phyloP scores from a whole-genome alignment of 2,888 invertebrate genomes.

The Parnassius orleans region DNA sequence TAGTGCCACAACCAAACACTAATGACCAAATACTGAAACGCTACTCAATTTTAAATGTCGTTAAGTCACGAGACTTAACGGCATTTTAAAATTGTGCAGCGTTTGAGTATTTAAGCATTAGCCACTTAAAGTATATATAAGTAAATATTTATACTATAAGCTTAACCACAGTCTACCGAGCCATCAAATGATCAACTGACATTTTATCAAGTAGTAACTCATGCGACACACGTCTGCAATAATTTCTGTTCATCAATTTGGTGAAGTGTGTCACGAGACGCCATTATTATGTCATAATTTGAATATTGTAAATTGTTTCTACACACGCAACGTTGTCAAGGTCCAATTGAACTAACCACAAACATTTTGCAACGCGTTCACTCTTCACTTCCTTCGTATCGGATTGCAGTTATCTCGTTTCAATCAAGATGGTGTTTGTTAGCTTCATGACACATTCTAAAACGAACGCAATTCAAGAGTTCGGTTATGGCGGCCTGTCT shows the following conservation, averaged over 20 bases:
- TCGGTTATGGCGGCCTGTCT: no score
- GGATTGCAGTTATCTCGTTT: background rate
- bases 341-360: conserved; percentile 17
- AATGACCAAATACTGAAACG: no score
- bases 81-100: no score
- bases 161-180: no score
- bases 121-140: no score
- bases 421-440: background rate
- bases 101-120: no score
- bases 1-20: no score
- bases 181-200: no score
- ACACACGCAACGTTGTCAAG: conserved; percentile 3
- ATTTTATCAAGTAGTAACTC: no score
- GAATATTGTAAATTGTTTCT: conserved; percentile 16
- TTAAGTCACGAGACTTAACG: no score
- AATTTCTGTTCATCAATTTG: background rate
- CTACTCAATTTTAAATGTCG: no score
- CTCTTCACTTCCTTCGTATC: conserved; percentile 11
- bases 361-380: conserved; percentile 4
- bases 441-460: background rate
- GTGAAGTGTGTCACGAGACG: background rate
- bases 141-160: no score
- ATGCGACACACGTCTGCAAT: background rate
- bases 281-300: conserved; percentile 22
- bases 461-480: background rate